Percentiles rank a stretch among this genome's conserved stretches.
Evolutionary conservation across 2,797 vertebrate species (phyloP).

Genomic region (Fistularia tabacaria): DNA sequence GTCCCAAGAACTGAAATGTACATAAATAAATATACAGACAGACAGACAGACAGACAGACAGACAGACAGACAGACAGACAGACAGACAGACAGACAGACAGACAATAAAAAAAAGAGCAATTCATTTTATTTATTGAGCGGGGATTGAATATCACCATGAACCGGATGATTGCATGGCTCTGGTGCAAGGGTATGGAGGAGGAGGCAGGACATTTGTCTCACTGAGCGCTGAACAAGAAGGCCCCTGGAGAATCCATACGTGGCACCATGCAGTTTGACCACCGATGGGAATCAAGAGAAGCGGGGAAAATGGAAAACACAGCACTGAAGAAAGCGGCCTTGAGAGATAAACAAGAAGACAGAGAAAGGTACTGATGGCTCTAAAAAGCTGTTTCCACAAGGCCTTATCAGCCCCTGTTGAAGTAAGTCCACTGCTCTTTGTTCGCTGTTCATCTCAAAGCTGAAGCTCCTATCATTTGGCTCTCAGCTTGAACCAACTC

Average conservation of each 20-base stretch:
- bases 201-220: conserved; percentile 17
- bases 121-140: no score
- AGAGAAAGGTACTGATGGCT: conserved; percentile 9
- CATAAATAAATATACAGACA: no score
- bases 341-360: conserved; percentile 9
- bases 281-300: conserved; percentile 19
- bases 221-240: conserved; percentile 9
- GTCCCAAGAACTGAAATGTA: no score
- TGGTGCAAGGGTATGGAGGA: conserved; percentile 4
- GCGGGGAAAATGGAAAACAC: conserved; percentile 5
- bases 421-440: conserved; percentile 23
- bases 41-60: no score
- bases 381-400: conserved; percentile 28
- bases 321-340: no score
- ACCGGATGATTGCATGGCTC: conserved; percentile 26
- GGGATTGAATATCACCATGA: conserved; percentile 2
- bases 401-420: conserved; percentile 42
- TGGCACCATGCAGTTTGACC: conserved; percentile 15
- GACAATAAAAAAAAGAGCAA: no score
- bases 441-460: no score
- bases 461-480: no score
- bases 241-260: conserved; percentile 11
- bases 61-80: no score
- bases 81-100: no score
- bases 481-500: conserved; percentile 34